phyloP scores from a whole-genome alignment of 2,113 vertebrate species.

The Cygnus buccinator region DNA sequence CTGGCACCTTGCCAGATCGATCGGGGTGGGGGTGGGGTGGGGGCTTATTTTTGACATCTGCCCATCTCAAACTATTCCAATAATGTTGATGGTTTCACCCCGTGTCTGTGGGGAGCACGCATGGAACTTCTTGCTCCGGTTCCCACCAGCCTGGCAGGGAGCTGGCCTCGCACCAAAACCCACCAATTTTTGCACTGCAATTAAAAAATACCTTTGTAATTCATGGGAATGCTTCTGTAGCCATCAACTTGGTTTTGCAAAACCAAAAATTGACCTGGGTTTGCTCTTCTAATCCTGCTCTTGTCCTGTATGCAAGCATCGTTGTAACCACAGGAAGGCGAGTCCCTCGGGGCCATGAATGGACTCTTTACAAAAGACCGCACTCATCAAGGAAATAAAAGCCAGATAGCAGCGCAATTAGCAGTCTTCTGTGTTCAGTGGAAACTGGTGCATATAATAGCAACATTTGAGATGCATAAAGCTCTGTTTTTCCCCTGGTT shows the following conservation, averaged over 20 bases:
- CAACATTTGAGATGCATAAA: conserved; percentile 32
- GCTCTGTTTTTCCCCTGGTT: neutral
- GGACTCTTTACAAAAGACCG: conserved; percentile 34
- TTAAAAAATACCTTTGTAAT: neutral
- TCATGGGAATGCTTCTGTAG: neutral
- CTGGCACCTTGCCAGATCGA: neutral
- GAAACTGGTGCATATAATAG: conserved; percentile 46
- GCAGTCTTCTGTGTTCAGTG: conserved; percentile 33
- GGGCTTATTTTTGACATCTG: neutral
- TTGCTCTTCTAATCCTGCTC: conserved; percentile 4
- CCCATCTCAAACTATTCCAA: neutral
- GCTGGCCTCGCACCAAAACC: neutral
- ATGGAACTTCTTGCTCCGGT: neutral
- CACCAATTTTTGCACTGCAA: neutral
- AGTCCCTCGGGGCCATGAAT: conserved; percentile 15
- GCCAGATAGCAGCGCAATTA: conserved; percentile 28
- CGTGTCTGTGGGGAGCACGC: neutral
- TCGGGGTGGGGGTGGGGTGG: too few species aligned
- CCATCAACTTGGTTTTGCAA: neutral
- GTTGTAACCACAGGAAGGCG: conserved; percentile 15
- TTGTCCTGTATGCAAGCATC: neutral
- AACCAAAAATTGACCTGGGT: neutral
- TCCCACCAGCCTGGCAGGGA: neutral
- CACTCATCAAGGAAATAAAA: conserved; percentile 14
- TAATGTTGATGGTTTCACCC: accelerated